Evolutionary conservation across 2,797 vertebrate species (phyloP).

Genomic region (Lycodopsis pacificus): DNA sequence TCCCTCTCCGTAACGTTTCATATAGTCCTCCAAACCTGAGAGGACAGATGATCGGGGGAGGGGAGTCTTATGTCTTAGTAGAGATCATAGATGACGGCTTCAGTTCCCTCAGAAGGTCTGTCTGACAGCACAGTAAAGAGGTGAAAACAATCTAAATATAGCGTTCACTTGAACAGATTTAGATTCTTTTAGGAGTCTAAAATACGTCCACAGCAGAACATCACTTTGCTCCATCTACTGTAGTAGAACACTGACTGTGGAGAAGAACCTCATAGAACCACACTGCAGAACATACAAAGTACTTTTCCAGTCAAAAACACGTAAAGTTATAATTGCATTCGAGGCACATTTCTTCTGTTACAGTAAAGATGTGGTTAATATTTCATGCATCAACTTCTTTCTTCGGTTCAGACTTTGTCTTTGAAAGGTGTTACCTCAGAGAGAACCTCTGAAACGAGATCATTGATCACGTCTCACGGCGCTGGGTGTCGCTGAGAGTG

Average conservation of each 20-base stretch:
- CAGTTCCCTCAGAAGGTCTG: background rate
- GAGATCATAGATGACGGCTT: background rate
- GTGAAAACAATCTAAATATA: background rate
- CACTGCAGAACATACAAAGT: background rate
- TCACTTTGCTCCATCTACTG: too few species aligned
- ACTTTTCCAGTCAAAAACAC: too few species aligned
- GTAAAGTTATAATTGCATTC: too few species aligned
- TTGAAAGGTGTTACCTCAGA: too few species aligned
- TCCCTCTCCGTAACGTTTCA: constrained; percentile 89
- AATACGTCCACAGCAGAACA: too few species aligned
- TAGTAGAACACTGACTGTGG: too few species aligned
- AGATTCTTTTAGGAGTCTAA: too few species aligned
- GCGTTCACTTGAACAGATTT: background rate
- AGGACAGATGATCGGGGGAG: constrained; percentile 14
- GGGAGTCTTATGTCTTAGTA: too few species aligned
- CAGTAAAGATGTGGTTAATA: background rate
- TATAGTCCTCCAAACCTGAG: constrained; percentile 91
- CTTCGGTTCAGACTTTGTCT: background rate
- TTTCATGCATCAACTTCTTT: background rate
- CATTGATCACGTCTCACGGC: background rate
- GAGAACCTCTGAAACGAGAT: too few species aligned
- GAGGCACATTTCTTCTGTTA: too few species aligned
- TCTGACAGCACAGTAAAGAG: background rate
- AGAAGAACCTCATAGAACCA: too few species aligned
- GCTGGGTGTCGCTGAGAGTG: background rate